phyloP scores from a whole-genome alignment of 2,888 invertebrate genomes.

The Netelia fuscicornis region DNA sequence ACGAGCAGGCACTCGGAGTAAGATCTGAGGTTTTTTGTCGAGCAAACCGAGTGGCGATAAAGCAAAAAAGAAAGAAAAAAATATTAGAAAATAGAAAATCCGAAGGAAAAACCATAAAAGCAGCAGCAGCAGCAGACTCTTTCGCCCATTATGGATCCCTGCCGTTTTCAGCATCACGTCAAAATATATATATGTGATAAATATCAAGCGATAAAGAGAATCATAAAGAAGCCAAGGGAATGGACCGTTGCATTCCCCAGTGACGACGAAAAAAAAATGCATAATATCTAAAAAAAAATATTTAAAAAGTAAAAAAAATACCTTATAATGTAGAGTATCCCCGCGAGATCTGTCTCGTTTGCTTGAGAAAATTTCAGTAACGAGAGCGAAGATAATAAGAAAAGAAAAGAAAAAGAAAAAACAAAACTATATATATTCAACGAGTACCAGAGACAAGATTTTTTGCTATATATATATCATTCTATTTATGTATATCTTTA shows the following conservation, averaged over 20 bases:
- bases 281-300: background rate
- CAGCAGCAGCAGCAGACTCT: conserved; percentile 19
- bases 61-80: background rate
- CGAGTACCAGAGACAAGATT: conserved; percentile 16
- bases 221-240: conserved; percentile 41
- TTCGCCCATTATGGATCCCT: conserved; percentile 7
- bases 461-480: conserved; percentile 9
- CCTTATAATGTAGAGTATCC: conserved; percentile 12
- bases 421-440: conserved; percentile 12
- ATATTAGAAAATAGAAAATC: conserved; percentile 1
- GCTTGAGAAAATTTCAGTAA: conserved; percentile 35
- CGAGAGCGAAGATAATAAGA: conserved; percentile 39
- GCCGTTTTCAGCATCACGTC: conserved; percentile 24
- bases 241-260: conserved; percentile 37
- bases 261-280: conserved; percentile 8
- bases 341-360: conserved; percentile 33
- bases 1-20: background rate
- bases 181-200: conserved; percentile 7
- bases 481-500: conserved; percentile 8
- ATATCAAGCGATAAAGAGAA: conserved; percentile 31
- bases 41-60: conserved; percentile 4
- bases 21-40: background rate
- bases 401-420: conserved; percentile 22
- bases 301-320: conserved; percentile 1
- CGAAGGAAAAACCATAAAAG: conserved; percentile 24